Evolutionary conservation across 2,113 vertebrate species (phyloP), one percentile per base, ranked within the genome.

Genomic region (Hypomesus transpacificus): DNA sequence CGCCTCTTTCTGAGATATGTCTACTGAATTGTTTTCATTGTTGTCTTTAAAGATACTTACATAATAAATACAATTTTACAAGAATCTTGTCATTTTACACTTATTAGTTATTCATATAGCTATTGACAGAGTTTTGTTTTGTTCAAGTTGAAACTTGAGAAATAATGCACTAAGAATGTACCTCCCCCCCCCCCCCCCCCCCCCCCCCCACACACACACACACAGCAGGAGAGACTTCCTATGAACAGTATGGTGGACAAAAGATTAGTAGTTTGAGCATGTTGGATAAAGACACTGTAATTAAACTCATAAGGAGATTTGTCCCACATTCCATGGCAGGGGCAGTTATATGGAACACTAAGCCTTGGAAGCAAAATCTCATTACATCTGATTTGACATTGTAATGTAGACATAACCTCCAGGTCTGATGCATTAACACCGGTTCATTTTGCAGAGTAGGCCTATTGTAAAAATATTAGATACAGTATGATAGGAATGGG

Each of bases 241-340:
- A 16, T 7, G 21, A 39, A 13, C 59, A 34, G 34, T 59, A 17
- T 34, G 31, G 34, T 75, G 64, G 16, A 34, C 71, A 3, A 28
- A 6, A 79, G 70, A 67, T 76, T 46, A 70, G 69, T 28, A 26
- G 56, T 71, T 59, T 31, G 73, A 75, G 68, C 77, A 68, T 69
- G 77, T 70, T 68, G 62, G 67, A 54, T 85, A 69, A 80, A 81
- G 76, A 84, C 72, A 67, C 53, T 75, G 75, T 73, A 74, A 79
- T 83, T 63, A 39, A 28, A 63, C 16, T 69, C 70, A 77, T 64
- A 64, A 62, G 20, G 76, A 62, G 21, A 54, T n/a, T 70, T 24
- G 71, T 24, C 17, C 24, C 70, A 71, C 71, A 76, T 83, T 73
- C 60, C 64, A 80, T 69, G 62, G 75, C 70, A 58, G 18, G 1